Base-by-base conservation (phyloP, 2,113 vertebrate species). In the Halichoeres trimaculatus region DNA sequence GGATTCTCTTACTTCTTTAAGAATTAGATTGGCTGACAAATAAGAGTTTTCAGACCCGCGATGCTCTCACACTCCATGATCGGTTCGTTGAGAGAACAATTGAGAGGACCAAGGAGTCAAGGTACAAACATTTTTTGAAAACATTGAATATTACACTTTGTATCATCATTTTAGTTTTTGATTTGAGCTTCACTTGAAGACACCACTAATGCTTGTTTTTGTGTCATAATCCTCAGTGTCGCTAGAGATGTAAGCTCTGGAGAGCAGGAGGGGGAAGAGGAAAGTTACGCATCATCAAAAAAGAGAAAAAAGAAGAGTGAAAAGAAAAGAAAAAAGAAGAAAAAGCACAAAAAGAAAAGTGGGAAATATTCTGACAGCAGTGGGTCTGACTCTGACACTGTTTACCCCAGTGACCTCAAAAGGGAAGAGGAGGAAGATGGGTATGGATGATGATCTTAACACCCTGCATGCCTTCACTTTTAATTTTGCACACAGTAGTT, bases 11-110 rank as follows among this genome's bases (percentile, higher is more conserved):
- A 70, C 17, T 77, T 3, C 38, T 78, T 77, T 47, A 80, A 97
- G 96, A 94, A 13, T 83, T 96, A 56, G 95, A 96, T 69, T 99
- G 97, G 98, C 92, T 99, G 51, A 95, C 72, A 50, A 98, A 98
- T 81, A 93, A 91, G 45, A 98, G 98, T 88, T 99, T 98, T 85
- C 90, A 91, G 76, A 84, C 90, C 0, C 87, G 90, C 53, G 92
- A 94, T 40, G 88, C 95, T 0, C 74, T 96, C 0, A 84, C 91
- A 12, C 88, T 95, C 67, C 95, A 96, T 60, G 93, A 88, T 24
- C 92, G 81, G 0, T 68, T 88, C 10, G 60, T 90, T 63, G 90
- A 94, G 59, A 26, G 92, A 63, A 16, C 83, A 38, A 59, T 26
- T 9, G 71, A 84, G 48, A 40, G 8, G 7, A 73, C 16, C 19